phyloP scores from a whole-genome alignment of 2,797 vertebrate genomes.

The Coreius guichenoti region DNA sequence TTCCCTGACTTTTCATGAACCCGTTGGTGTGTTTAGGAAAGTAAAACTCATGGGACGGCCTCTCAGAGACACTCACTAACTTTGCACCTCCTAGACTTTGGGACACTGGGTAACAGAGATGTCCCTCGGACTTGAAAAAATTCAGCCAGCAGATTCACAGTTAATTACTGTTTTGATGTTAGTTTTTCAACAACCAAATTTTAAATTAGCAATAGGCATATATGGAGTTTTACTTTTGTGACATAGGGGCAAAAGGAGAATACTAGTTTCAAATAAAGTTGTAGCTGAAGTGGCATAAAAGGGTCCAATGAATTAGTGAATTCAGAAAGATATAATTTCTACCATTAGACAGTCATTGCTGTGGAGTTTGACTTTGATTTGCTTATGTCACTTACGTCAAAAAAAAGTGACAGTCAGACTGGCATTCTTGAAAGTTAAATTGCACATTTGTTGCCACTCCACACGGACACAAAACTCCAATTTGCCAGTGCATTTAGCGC shows the following conservation, averaged over 20 bases:
- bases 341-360: neutral
- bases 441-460: neutral
- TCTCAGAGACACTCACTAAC: neutral
- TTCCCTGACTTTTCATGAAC: neutral
- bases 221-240: neutral
- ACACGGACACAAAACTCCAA: neutral
- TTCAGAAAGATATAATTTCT: neutral
- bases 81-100: conserved; percentile 16
- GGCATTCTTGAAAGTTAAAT: neutral
- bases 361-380: neutral
- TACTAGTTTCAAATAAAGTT: neutral
- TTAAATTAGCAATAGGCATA: conserved; percentile 9
- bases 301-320: neutral
- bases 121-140: conserved; percentile 20
- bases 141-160: conserved; percentile 29
- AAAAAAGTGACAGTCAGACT: neutral
- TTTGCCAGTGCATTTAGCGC: neutral
- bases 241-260: neutral
- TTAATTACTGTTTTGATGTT: conserved; percentile 30
- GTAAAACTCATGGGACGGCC: neutral
- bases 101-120: conserved; percentile 22
- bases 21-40: neutral
- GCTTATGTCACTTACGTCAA: neutral
- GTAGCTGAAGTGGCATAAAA: neutral
- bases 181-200: conserved; percentile 15